Percentiles rank a stretch among this genome's conserved stretches.
phyloP scores from a whole-genome alignment of 2,888 invertebrate genomes.

The Ernsta delagoae region DNA sequence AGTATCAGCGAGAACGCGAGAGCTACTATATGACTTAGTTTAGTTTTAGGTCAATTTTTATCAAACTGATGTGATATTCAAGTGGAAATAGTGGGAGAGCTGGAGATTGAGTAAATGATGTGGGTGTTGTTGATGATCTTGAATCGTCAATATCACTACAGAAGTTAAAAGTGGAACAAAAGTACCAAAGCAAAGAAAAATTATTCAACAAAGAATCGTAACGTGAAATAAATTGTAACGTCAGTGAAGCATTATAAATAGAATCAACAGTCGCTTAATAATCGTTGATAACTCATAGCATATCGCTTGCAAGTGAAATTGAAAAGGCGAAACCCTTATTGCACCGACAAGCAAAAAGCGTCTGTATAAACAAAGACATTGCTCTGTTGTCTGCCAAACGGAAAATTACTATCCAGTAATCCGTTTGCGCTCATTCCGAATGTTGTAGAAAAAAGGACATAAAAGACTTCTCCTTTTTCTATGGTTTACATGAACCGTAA shows the following conservation, averaged over 20 bases:
- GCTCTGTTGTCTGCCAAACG: slow-evolving; percentile 13
- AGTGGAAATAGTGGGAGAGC: too few relatives aligned
- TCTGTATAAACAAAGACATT: slow-evolving; percentile 18
- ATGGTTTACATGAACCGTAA: not conserved
- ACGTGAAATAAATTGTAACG: too few relatives aligned
- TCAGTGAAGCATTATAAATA: too few relatives aligned
- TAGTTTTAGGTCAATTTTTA: too few relatives aligned
- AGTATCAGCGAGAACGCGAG: not conserved
- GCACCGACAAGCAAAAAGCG: slow-evolving; percentile 5
- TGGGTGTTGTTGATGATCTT: too few relatives aligned
- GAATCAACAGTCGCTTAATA: not conserved
- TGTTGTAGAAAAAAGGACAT: slow-evolving; percentile 7
- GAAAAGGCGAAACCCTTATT: not conserved
- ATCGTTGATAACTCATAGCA: not conserved
- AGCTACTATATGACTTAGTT: too few relatives aligned
- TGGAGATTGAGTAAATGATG: too few relatives aligned
- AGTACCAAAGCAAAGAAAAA: too few relatives aligned
- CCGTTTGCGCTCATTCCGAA: slow-evolving; percentile 10
- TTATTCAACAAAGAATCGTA: too few relatives aligned
- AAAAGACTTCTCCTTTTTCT: slow-evolving; percentile 1
- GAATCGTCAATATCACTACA: too few relatives aligned
- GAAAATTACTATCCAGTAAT: slow-evolving; percentile 15
- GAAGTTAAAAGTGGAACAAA: too few relatives aligned
- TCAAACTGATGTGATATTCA: too few relatives aligned
- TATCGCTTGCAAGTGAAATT: not conserved